Evolutionary conservation across 37 sponge, comb jelly and placozoan genomes (phyloP).

Genomic region (Mnemiopsis leidyi): DNA sequence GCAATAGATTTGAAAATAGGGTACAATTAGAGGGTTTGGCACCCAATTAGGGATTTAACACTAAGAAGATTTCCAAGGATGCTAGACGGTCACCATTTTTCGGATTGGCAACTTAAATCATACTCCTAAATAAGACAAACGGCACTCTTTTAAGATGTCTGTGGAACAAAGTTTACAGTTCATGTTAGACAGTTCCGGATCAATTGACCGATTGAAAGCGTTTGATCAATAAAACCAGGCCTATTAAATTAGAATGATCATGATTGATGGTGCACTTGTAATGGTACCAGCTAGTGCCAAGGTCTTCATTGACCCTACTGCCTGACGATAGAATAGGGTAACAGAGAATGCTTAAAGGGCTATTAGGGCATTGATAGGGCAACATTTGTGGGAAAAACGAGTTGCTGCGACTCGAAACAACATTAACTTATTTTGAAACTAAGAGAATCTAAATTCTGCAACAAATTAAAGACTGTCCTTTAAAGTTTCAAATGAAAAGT

Average conservation of each 20-base stretch:
- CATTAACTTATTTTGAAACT: background rate
- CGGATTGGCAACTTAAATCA: background rate
- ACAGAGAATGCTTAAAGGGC: background rate
- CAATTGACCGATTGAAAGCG: background rate
- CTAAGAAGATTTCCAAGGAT: background rate
- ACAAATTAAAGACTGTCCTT: background rate
- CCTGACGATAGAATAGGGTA: background rate
- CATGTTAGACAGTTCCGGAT: background rate
- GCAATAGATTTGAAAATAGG: background rate
- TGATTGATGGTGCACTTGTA: background rate
- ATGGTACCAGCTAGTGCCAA: background rate
- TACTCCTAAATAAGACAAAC: background rate
- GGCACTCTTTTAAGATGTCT: background rate
- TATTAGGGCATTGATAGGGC: too few relatives aligned
- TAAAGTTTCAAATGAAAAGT: background rate
- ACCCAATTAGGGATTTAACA: background rate
- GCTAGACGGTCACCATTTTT: background rate
- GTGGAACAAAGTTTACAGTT: background rate
- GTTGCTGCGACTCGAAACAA: too few relatives aligned
- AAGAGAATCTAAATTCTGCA: background rate
- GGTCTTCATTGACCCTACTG: background rate
- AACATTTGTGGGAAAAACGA: too few relatives aligned
- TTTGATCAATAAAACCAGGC: background rate
- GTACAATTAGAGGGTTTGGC: background rate
- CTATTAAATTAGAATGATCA: too few relatives aligned